Percentiles rank a stretch among this genome's conserved stretches.
Evolutionary conservation across 1,140 invertebrate species (phyloP).

Genomic region (Oedothorax gibbosus): DNA sequence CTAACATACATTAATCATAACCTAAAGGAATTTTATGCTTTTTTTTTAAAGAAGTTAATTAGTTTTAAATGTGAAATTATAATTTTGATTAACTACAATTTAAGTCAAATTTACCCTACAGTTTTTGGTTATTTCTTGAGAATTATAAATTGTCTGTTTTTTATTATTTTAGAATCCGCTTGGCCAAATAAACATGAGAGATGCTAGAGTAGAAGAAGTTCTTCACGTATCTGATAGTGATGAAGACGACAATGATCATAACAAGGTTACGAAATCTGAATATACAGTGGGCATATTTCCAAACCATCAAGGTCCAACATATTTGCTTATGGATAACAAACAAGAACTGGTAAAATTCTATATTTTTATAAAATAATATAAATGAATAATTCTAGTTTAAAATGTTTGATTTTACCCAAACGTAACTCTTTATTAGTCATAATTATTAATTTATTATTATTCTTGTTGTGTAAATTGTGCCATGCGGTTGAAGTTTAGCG

Average conservation of each 20-base stretch:
- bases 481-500: too few relatives aligned
- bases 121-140: not conserved
- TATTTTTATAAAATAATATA: not conserved
- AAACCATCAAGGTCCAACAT: conserved; percentile 90
- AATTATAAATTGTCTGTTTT: conserved; percentile 11
- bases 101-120: too few relatives aligned
- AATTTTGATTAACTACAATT: too few relatives aligned
- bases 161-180: conserved; percentile 78
- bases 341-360: conserved; percentile 75
- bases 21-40: too few relatives aligned
- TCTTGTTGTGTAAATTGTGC: too few relatives aligned
- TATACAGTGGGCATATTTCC: conserved; percentile 94
- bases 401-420: not conserved
- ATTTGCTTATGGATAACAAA: conserved; percentile 89
- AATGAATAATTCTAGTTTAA: not conserved
- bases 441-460: not conserved
- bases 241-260: conserved; percentile 72
- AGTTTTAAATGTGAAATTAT: too few relatives aligned
- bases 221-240: conserved; percentile 92
- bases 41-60: too few relatives aligned
- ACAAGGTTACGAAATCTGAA: conserved; percentile 68
- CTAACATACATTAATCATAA: too few relatives aligned
- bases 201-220: conserved; percentile 92
- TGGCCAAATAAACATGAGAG: conserved; percentile 95
- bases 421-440: not conserved